Conservation (phyloP, 1,140 invertebrate genomes). For the Gryon sp. region DNA sequence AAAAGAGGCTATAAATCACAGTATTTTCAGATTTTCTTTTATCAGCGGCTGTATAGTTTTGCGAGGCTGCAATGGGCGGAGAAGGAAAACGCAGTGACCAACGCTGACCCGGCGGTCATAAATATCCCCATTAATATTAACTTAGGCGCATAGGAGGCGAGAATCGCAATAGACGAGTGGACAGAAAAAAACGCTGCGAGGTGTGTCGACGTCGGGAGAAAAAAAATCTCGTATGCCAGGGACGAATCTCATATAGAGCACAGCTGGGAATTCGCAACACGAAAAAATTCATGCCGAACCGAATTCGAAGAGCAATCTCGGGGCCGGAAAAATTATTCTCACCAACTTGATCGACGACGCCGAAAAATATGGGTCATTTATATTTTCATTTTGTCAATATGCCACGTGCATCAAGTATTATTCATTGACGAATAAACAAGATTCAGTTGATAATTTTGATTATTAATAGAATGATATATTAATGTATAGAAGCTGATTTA, state of each 20-base stretch:
- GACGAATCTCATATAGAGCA: slow-evolving; percentile 71
- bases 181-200: slow-evolving; percentile 46
- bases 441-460: slow-evolving; percentile 6
- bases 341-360: slow-evolving; percentile 38
- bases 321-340: slow-evolving; percentile 49
- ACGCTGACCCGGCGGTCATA: slow-evolving; percentile 75
- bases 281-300: slow-evolving; percentile 65
- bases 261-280: slow-evolving; percentile 66
- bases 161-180: slow-evolving; percentile 68
- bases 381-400: slow-evolving; percentile 37
- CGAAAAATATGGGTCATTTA: slow-evolving; percentile 49
- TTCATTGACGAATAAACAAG: slow-evolving; percentile 2
- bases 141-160: slow-evolving; percentile 72
- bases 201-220: slow-evolving; percentile 50
- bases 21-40: slow-evolving; percentile 78
- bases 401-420: slow-evolving; percentile 11
- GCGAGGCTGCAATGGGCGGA: slow-evolving; percentile 29
- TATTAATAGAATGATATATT: too few relatives aligned
- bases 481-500: too few relatives aligned
- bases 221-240: slow-evolving; percentile 78
- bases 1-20: slow-evolving; percentile 73
- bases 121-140: slow-evolving; percentile 80
- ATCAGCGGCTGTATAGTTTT: slow-evolving; percentile 70
- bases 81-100: slow-evolving; percentile 67
- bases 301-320: slow-evolving; percentile 53